These are phyloP conservation scores for Nemopilema nomurai DNA, from an alignment of 30 jellyfish, hydroid and myxozoan species.

Conservation along the genomic window DNA sequence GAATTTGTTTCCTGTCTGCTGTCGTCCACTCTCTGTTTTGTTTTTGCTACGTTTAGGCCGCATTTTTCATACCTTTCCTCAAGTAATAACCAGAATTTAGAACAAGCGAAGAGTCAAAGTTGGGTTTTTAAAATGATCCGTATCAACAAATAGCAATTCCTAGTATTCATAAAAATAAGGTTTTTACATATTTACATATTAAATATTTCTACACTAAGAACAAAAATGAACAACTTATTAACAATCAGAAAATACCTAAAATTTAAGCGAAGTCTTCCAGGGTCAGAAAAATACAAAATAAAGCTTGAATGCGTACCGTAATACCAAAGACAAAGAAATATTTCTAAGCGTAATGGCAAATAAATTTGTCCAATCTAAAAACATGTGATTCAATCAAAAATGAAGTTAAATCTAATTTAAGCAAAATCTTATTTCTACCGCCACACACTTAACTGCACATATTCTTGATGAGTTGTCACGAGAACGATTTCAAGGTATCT, in stretches of 20 bases:
- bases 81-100: neutral
- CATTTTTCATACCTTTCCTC: no score
- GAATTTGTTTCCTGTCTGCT: no score
- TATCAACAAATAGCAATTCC: conserved; percentile 48
- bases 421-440: neutral
- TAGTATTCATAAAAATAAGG: conserved; percentile 53
- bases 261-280: neutral
- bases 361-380: neutral
- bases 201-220: conserved; percentile 14
- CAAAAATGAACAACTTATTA: neutral
- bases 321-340: neutral
- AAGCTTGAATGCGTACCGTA: neutral
- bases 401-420: neutral
- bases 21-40: no score
- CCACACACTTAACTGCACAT: no score
- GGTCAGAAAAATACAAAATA: neutral
- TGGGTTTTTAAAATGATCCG: neutral
- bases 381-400: neutral
- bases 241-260: neutral
- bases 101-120: neutral
- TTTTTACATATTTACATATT: conserved; percentile 68
- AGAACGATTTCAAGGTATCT: no score
- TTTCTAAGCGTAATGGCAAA: neutral
- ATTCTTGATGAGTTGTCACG: no score
- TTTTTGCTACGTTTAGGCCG: no score